A percentile compares a stretch with the other conserved stretches of the same genome.
Conservation (phyloP, 2,113 vertebrate genomes). For the Hippocampus mohnikei region DNA sequence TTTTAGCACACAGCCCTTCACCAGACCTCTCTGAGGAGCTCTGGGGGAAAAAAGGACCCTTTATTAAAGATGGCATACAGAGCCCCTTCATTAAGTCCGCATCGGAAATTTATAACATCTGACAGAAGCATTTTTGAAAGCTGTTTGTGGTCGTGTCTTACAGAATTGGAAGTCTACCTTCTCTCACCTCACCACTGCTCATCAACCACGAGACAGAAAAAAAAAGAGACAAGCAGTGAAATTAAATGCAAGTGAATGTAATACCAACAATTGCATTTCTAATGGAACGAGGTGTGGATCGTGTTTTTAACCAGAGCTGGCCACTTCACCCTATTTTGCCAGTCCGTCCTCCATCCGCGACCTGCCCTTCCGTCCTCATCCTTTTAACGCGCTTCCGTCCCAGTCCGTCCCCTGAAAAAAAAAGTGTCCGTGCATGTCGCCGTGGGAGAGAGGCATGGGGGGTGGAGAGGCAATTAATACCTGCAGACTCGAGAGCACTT, state of each 20-base stretch:
- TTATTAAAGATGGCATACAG: slow-evolving; percentile 65
- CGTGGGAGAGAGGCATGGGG: no score
- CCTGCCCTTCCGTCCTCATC: no score
- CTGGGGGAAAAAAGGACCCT: slow-evolving; percentile 53
- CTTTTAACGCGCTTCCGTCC: no score
- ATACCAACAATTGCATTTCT: background rate
- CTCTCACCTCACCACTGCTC: background rate
- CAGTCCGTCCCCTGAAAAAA: no score
- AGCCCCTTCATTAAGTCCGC: slow-evolving; percentile 61
- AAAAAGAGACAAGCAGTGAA: background rate
- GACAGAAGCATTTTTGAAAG: slow-evolving; percentile 65
- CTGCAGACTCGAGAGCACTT: no score
- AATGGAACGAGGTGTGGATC: background rate
- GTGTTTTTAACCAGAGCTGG: no score
- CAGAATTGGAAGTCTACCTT: slow-evolving; percentile 27
- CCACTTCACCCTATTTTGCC: no score
- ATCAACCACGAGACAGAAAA: background rate
- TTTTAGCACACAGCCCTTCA: slow-evolving; percentile 46
- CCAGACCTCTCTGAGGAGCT: slow-evolving; percentile 47
- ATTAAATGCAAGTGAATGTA: background rate
- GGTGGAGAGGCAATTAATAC: no score
- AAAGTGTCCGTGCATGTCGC: no score
- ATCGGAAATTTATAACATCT: slow-evolving; percentile 62
- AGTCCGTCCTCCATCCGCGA: no score
- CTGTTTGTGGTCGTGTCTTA: slow-evolving; percentile 48